Evolutionary conservation across 92 coral and sea anemone species (phyloP).

Genomic region (Porites evermanni): DNA sequence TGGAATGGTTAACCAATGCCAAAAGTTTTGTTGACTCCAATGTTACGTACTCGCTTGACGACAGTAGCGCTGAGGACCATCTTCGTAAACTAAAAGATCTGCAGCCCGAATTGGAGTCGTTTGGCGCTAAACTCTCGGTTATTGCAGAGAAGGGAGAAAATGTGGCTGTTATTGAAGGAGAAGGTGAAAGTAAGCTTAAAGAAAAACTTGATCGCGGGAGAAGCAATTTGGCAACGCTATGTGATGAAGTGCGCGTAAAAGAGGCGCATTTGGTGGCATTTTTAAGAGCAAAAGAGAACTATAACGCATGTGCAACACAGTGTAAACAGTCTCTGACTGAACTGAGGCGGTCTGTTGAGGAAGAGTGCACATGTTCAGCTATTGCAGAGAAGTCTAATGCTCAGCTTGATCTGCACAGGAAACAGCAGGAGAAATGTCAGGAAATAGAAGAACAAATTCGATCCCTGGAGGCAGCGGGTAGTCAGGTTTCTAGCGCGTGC

Average conservation of each 20-base stretch:
- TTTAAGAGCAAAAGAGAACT: constrained; percentile 13
- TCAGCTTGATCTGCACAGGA: constrained; percentile 31
- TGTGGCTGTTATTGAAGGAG: neutral
- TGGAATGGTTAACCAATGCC: constrained; percentile 63
- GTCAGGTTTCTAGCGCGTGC: constrained; percentile 36
- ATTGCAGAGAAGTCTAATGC: constrained; percentile 14
- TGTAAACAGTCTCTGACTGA: constrained; percentile 21
- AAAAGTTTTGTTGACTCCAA: constrained; percentile 38
- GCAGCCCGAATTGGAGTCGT: constrained; percentile 18
- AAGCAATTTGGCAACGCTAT: constrained; percentile 3
- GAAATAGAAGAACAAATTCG: constrained; percentile 52
- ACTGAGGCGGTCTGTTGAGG: neutral
- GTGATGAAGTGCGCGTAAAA: neutral
- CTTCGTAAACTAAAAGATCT: constrained; percentile 26
- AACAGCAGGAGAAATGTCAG: constrained; percentile 37
- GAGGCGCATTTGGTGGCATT: constrained; percentile 14
- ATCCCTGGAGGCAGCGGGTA: constrained; percentile 51
- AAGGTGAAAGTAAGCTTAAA: constrained; percentile 2
- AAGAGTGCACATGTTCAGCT: constrained; percentile 23
- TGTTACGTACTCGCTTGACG: constrained; percentile 31
- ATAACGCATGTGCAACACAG: neutral
- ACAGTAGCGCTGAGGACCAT: constrained; percentile 14
- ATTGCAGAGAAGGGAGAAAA: constrained; percentile 15
- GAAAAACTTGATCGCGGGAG: constrained; percentile 20
- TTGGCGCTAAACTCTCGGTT: constrained; percentile 17